A percentile compares a stretch with the other conserved stretches of the same genome.
Evolutionary conservation across 2,888 invertebrate genomes (phyloP).

Genomic region (Acronicta aceris): DNA sequence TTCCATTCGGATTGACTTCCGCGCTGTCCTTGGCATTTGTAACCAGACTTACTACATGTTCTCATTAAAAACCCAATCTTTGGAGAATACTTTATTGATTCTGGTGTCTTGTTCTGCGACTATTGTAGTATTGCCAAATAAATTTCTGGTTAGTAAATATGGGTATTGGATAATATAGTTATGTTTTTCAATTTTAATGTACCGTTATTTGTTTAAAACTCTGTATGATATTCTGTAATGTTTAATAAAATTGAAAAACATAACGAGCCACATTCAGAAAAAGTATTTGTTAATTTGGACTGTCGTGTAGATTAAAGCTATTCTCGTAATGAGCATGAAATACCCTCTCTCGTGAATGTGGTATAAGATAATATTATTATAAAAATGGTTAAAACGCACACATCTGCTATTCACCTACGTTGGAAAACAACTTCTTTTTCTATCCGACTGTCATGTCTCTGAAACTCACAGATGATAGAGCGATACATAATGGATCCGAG

Average conservation of each 20-base stretch:
- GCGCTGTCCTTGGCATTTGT: constrained; percentile 73
- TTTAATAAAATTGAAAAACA: constrained; percentile 73
- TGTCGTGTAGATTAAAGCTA: constrained; percentile 23
- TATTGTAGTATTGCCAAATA: constrained; percentile 81
- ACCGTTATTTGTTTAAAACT: constrained; percentile 5
- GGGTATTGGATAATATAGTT: constrained; percentile 58
- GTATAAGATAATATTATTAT: constrained; percentile 41
- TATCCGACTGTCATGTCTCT: constrained; percentile 63
- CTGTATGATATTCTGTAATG: constrained; percentile 11
- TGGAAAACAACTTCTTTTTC: constrained; percentile 71
- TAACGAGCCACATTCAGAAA: constrained; percentile 66
- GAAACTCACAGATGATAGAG: constrained; percentile 74
- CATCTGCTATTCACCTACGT: constrained; percentile 83
- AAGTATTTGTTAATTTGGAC: constrained; percentile 44
- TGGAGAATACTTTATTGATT: constrained; percentile 75
- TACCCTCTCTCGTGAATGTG: constrained; percentile 68
- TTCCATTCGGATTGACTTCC: constrained; percentile 65
- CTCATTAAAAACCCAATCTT: constrained; percentile 84
- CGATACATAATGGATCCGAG: constrained; percentile 47
- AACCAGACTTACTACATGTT: constrained; percentile 68
- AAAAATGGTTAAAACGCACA: constrained; percentile 67
- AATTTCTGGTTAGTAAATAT: constrained; percentile 82
- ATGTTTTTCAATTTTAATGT: constrained; percentile 75
- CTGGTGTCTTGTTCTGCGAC: constrained; percentile 80
- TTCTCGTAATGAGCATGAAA: constrained; percentile 28